Evolutionary conservation across 1,140 invertebrate genomes (phyloP), one percentile per base, ranked within the genome.

Genomic region (Heterodera schachtii): DNA sequence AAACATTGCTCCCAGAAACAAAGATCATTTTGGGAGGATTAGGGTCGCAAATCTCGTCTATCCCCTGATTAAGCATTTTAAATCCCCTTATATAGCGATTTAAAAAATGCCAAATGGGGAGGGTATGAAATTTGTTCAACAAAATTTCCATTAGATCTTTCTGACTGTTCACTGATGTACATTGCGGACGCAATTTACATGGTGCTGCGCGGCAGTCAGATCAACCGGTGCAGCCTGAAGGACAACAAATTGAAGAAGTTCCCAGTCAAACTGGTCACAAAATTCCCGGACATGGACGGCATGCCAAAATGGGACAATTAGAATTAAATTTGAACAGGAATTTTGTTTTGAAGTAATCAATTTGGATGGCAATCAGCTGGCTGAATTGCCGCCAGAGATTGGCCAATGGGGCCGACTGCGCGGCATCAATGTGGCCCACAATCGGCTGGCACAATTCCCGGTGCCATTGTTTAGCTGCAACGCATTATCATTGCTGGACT

Each of bases 191-290:
- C 86, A 2, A 79, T 87, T 60, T 87, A 87, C 52, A 60, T 87
- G 57, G 81, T 88, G 9, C 64, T 79, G 47, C 46, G 69, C 47
- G 69, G 67, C 19, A 69, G 79, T 70, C 80, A 86, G 57, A 87
- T 87, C 46, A 83, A 73, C 13, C 82, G 76, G 69, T 87, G 86
- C 60, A 87, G 80, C 69, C 73, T 87, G 16, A 84, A 82, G 75
- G 79, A 86, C 73, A 87, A 87, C 73, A 79, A 73, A 41, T 76
- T 87, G 57, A 87, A 87, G 77, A 87, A 87, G 60, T 87, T 87
- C 73, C 86, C 86, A 2, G 75, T 78, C 52, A 87, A 87, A 73
- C 75, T 87, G 44, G 73, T 87, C 43, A 74, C 71, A 31, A 82
- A 82, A 64, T 88, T 87, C 78, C 86, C 86, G n/a, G 76, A 84